phyloP scores from a whole-genome alignment of 2,888 invertebrate genomes.

The Epirrhoe alternata region DNA sequence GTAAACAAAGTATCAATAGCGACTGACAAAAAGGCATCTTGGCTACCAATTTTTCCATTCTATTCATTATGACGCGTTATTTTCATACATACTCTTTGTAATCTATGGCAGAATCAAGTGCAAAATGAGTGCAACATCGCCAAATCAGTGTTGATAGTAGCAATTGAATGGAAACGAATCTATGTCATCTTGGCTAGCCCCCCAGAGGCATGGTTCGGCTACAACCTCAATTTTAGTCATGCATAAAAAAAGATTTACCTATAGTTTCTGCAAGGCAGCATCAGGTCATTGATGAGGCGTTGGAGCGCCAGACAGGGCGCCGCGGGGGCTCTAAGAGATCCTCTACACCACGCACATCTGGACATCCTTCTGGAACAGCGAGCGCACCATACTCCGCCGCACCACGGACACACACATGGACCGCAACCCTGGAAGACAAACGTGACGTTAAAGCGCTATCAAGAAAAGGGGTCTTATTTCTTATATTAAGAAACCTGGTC shows the following conservation, averaged over 20 bases:
- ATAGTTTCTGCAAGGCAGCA: conserved; percentile 79
- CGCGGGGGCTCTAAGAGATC: conserved; percentile 68
- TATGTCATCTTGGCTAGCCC: too few species aligned
- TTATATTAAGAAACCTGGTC: too few species aligned
- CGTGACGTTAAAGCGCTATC: background rate
- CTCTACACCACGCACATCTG: conserved; percentile 78
- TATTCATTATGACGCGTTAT: too few species aligned
- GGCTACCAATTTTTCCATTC: too few species aligned
- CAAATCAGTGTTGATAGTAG: too few species aligned
- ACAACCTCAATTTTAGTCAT: background rate
- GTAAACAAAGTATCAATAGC: too few species aligned
- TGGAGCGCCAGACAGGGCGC: conserved; percentile 74
- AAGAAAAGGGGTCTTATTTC: background rate
- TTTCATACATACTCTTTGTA: too few species aligned
- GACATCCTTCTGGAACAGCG: conserved; percentile 75
- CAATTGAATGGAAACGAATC: too few species aligned
- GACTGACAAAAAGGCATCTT: too few species aligned
- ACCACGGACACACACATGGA: conserved; percentile 78
- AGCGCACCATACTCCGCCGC: conserved; percentile 79
- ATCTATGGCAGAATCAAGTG: too few species aligned
- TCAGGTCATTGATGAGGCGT: conserved; percentile 75
- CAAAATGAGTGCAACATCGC: too few species aligned
- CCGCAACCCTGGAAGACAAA: conserved; percentile 68
- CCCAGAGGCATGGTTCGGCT: too few species aligned
- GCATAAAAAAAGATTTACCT: conserved; percentile 56